Conservation (phyloP, 2,113 vertebrate genomes). For the Myotis brandtii region DNA sequence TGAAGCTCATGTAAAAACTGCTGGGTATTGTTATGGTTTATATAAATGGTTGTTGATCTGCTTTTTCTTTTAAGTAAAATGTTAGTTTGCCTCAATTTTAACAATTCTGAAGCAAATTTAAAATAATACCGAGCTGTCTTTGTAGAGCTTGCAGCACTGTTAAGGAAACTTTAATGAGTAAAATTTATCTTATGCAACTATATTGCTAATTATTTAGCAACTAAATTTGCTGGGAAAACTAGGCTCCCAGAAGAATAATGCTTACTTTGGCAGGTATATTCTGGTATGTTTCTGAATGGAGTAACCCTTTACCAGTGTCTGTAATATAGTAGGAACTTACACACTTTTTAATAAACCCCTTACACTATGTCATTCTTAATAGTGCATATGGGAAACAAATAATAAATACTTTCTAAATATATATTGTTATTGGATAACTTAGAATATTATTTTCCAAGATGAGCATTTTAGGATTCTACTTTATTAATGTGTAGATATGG, state of each 20-base stretch:
- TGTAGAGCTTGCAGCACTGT: background rate
- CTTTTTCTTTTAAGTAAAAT: constrained; percentile 35
- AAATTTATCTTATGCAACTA: background rate
- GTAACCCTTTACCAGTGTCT: background rate
- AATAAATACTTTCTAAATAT: background rate
- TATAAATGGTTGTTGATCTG: background rate
- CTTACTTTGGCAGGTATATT: background rate
- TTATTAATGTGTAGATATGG: background rate
- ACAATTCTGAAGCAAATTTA: background rate
- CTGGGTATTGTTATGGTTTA: background rate
- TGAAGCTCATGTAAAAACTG: background rate
- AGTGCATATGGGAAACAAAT: background rate
- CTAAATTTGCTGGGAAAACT: background rate
- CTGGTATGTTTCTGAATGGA: background rate
- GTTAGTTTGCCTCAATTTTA: background rate
- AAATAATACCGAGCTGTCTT: background rate
- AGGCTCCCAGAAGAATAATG: background rate
- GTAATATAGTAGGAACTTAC: background rate
- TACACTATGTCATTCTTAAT: background rate
- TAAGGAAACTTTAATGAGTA: background rate
- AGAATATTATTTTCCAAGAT: constrained; percentile 6
- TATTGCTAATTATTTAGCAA: background rate
- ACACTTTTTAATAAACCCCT: background rate
- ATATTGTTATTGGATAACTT: background rate
- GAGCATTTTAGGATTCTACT: background rate